Evolutionary conservation across 1,140 invertebrate species (phyloP).

Genomic region (Homarus americanus): DNA sequence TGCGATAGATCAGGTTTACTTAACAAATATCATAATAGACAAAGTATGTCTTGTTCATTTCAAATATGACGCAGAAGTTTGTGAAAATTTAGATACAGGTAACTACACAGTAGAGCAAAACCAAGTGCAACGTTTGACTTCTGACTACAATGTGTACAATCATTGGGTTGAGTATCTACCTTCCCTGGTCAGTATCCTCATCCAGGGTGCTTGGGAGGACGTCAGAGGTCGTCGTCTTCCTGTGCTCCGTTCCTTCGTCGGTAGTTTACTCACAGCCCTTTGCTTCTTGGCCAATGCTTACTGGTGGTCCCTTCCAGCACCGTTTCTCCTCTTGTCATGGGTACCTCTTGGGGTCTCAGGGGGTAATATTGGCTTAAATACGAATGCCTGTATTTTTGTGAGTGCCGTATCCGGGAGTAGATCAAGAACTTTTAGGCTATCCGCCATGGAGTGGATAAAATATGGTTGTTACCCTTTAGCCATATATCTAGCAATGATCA

Average conservation of each 20-base stretch:
- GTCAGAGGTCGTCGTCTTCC: constrained; percentile 14
- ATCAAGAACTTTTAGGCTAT: constrained; percentile 13
- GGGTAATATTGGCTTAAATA: background rate
- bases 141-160: constrained; percentile 21
- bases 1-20: background rate
- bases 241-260: background rate
- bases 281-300: constrained; percentile 15
- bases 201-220: constrained; percentile 9
- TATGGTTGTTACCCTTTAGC: background rate
- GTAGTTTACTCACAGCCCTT: background rate
- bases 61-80: background rate
- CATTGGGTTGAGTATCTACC: constrained; percentile 25
- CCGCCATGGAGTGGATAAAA: constrained; percentile 13
- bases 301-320: constrained; percentile 3
- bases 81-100: background rate
- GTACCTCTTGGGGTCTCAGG: constrained; percentile 7
- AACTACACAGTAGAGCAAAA: constrained; percentile 21
- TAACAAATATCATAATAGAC: constrained; percentile 13
- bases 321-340: background rate
- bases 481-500: background rate
- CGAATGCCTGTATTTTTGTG: background rate
- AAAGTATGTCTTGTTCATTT: constrained; percentile 19
- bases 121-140: constrained; percentile 25
- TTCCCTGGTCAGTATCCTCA: background rate
- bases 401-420: background rate